These are phyloP conservation scores for Charadrius vociferus DNA, from an alignment of 2,113 vertebrate species.

Conservation along the genomic window DNA sequence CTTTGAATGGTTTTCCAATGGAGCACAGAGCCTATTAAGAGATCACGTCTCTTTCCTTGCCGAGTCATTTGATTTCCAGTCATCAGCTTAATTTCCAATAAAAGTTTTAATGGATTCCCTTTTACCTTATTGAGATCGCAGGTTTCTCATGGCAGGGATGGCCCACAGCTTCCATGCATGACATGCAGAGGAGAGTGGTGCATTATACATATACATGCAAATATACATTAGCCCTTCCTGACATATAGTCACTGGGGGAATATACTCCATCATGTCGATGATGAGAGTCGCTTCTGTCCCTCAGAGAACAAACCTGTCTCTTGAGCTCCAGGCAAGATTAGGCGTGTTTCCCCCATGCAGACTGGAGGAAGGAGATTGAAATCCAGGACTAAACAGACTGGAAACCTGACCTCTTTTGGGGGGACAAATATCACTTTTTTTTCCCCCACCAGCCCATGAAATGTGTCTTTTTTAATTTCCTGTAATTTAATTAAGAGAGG, in stretches of 20 bases:
- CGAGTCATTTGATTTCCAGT: neutral
- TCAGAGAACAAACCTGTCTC: neutral
- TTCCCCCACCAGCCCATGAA: neutral
- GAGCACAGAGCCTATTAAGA: neutral
- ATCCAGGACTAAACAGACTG: neutral
- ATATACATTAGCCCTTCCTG: neutral
- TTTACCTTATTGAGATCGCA: neutral
- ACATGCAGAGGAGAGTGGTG: neutral
- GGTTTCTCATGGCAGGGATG: neutral
- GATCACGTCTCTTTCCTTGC: neutral
- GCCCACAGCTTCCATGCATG: neutral
- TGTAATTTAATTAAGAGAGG: slow-evolving; percentile 57
- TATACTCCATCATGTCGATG: accelerated
- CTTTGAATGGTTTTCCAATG: neutral
- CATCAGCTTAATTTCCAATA: neutral
- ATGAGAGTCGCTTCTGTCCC: neutral
- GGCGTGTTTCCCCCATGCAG: neutral
- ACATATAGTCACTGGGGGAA: neutral
- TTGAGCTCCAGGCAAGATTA: neutral
- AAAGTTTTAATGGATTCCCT: neutral
- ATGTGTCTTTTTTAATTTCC: slow-evolving; percentile 56
- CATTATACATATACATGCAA: neutral
- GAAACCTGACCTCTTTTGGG: neutral
- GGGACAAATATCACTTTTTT: neutral
- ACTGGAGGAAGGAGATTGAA: neutral